Percentiles rank a stretch among this genome's conserved stretches.
phyloP scores from a whole-genome alignment of 2,888 invertebrate species.

The Therioaphis trifolii region DNA sequence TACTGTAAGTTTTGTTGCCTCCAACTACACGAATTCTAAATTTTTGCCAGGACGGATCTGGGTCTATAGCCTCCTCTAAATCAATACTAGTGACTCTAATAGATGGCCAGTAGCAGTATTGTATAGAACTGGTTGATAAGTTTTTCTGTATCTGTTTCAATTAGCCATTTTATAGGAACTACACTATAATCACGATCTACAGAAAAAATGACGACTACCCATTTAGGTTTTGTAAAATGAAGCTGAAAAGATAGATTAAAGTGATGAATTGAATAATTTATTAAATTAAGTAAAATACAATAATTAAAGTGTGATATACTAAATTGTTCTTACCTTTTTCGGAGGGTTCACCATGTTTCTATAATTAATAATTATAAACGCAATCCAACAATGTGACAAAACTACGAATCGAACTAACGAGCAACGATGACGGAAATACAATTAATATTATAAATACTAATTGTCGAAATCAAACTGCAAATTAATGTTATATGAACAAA shows the following conservation, averaged over 20 bases:
- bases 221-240: not conserved
- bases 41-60: not conserved
- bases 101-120: not conserved
- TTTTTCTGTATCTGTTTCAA: not conserved
- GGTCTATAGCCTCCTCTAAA: not conserved
- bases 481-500: too few species aligned
- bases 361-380: too few species aligned
- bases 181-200: not conserved
- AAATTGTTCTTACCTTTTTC: too few species aligned
- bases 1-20: constrained; percentile 1
- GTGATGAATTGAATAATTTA: too few species aligned
- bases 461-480: too few species aligned
- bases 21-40: not conserved
- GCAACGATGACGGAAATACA: too few species aligned
- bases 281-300: too few species aligned
- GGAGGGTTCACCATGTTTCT: too few species aligned
- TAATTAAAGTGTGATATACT: too few species aligned
- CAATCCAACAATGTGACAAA: too few species aligned
- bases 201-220: not conserved
- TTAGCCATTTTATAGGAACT: not conserved
- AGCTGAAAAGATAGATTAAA: not conserved
- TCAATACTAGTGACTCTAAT: not conserved
- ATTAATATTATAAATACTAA: too few species aligned
- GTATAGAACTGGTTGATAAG: not conserved
- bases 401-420: too few species aligned